Evolutionary conservation across 2,888 invertebrate species (phyloP), one percentile per base, ranked within the genome.

Genomic region (Pseudolycoriella hygida): DNA sequence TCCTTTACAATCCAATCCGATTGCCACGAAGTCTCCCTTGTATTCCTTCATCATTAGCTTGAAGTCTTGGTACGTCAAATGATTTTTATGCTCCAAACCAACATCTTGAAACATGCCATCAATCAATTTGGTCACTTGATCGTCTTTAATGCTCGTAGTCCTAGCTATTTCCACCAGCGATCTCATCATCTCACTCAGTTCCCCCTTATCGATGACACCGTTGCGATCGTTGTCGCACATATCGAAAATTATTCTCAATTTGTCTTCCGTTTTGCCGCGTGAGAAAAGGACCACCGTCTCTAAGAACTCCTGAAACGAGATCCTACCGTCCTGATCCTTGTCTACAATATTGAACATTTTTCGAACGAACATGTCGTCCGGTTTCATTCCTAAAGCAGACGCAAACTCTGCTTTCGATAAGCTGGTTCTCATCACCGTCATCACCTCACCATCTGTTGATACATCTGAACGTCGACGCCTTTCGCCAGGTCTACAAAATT

Each of bases 331-430:
- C 48, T 87, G 76, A 59, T 92, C 90, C 59, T 90, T 92, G 61
- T 94, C 93, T 1, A 93, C 92, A 55, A 93, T 92, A 55, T 93
- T 92, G 60, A 96, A 96, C 94, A 96, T 94, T 66, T 92, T 88
- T 56, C 87, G 80, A 1, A 96, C 93, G 60, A 96, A 96, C 45
- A 94, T 82, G 17, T 92, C 93, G 56, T 92, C 88, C 0, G 87
- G 71, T 60, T 85, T 85, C 96, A 96, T 96, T 34, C 94, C 96
- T 3, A 96, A 68, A 0, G 94, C 94, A 44, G 86, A 87, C 0
- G 94, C 94, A 57, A 96, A 93, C 64, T 96, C 94, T 42, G 83
- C 74, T 58, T 87, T 88, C 0, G 90, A 89, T 47, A 93, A 62
- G 1, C 89, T 89, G 0, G 92, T 93, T 43, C 90, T 69, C 92